Conservation (phyloP, 2,113 vertebrate genomes). For the Scalopus aquaticus region DNA sequence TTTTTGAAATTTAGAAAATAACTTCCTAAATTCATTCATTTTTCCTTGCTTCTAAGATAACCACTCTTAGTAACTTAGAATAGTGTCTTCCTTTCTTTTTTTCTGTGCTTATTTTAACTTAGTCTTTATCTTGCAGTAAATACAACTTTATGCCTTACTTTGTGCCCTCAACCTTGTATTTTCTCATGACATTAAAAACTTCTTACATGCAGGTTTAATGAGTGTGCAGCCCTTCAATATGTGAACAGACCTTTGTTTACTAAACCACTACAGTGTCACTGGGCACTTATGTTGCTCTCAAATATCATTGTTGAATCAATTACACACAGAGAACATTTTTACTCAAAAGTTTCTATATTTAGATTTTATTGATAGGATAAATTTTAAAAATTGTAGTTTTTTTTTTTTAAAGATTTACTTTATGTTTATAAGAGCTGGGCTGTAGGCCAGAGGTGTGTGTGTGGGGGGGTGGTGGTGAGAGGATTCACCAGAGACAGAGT, state of each 20-base stretch:
- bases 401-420: neutral
- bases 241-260: neutral
- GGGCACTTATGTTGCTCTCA: neutral
- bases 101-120: neutral
- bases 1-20: neutral
- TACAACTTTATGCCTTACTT: neutral
- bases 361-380: neutral
- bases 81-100: neutral
- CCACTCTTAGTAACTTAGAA: neutral
- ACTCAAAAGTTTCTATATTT: neutral
- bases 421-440: no score
- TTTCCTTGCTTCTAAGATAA: neutral
- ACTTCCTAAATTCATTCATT: neutral
- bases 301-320: neutral
- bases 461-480: no score
- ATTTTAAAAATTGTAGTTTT: neutral
- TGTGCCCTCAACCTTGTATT: neutral
- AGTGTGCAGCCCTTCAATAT: neutral
- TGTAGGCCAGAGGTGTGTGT: no score
- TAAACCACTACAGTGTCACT: neutral
- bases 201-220: neutral
- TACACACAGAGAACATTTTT: neutral
- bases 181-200: neutral
- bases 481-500: no score
- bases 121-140: neutral